phyloP scores from a whole-genome alignment of 2,888 invertebrate species.

The Amblyjoppa fuscipennis region DNA sequence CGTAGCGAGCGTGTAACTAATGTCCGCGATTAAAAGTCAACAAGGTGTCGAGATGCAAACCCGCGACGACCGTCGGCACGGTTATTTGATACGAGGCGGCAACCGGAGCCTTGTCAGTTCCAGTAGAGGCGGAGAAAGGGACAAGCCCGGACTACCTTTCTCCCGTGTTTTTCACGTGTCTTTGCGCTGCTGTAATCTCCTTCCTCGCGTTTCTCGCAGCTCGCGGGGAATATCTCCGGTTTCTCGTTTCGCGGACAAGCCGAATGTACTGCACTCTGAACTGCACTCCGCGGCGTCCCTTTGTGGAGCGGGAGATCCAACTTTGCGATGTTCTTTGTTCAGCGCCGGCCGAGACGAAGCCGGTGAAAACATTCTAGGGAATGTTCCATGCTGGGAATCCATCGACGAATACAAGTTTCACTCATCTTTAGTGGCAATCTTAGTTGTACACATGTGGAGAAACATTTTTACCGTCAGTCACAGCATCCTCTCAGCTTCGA shows the following conservation, averaged over 20 bases:
- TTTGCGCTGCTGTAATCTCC: slow-evolving; percentile 40
- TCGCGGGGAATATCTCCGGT: slow-evolving; percentile 61
- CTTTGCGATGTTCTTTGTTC: slow-evolving; percentile 47
- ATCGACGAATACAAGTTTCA: slow-evolving; percentile 27
- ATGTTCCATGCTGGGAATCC: slow-evolving; percentile 23
- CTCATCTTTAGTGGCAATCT: not conserved
- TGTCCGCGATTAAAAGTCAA: slow-evolving; percentile 74
- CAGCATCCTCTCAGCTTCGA: not conserved
- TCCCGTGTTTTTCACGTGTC: slow-evolving; percentile 49
- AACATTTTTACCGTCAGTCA: no score
- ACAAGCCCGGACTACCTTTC: slow-evolving; percentile 25
- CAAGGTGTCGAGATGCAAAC: slow-evolving; percentile 72
- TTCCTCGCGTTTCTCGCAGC: slow-evolving; percentile 42
- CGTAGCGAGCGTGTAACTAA: slow-evolving; percentile 72
- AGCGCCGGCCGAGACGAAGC: slow-evolving; percentile 21
- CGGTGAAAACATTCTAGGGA: not conserved
- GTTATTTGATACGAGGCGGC: slow-evolving; percentile 60
- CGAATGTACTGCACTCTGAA: slow-evolving; percentile 36
- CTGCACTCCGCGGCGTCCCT: slow-evolving; percentile 55
- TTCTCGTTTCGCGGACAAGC: slow-evolving; percentile 57
- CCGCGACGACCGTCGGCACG: slow-evolving; percentile 42
- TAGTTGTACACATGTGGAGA: no score
- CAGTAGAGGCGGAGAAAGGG: slow-evolving; percentile 19
- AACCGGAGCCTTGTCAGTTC: slow-evolving; percentile 13
- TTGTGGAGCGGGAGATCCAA: slow-evolving; percentile 60